phyloP scores from a whole-genome alignment of 1,140 invertebrate genomes.

The Oscheius sp. region DNA sequence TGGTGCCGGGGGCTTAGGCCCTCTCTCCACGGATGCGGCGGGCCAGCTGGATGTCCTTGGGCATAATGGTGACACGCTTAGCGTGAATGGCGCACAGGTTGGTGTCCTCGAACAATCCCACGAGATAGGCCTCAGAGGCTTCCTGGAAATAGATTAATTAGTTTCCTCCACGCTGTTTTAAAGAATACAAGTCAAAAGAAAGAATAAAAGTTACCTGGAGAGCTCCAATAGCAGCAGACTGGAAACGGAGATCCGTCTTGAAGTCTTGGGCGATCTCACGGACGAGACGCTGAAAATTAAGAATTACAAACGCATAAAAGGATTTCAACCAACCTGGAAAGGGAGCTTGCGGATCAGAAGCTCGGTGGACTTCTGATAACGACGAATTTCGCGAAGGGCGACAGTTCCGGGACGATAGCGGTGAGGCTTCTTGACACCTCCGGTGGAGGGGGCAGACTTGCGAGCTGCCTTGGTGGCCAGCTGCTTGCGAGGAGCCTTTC shows the following conservation, averaged over 20 bases:
- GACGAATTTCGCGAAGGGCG: conserved; percentile 38
- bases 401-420: no score
- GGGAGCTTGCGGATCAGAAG: conserved; percentile 68
- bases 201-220: conserved; percentile 20
- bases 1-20: no score
- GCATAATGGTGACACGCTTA: conserved; percentile 58
- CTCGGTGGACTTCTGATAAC: conserved; percentile 40
- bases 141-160: conserved; percentile 46
- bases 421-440: no score
- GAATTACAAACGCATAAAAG: background rate
- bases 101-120: conserved; percentile 57
- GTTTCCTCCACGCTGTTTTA: background rate
- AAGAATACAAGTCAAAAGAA: background rate
- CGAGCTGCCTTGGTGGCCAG: conserved; percentile 73
- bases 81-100: no score
- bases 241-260: conserved; percentile 67
- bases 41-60: conserved; percentile 60
- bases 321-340: conserved; percentile 50
- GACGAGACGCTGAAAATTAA: conserved; percentile 61
- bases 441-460: conserved; percentile 42
- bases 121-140: conserved; percentile 58
- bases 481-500: no score
- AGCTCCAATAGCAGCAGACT: conserved; percentile 36
- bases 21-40: conserved; percentile 51
- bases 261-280: conserved; percentile 79